A percentile compares a stretch with the other conserved stretches of the same genome.
Evolutionary conservation across 2,113 vertebrate species (phyloP).

Genomic region (Austrofundulus limnaeus): DNA sequence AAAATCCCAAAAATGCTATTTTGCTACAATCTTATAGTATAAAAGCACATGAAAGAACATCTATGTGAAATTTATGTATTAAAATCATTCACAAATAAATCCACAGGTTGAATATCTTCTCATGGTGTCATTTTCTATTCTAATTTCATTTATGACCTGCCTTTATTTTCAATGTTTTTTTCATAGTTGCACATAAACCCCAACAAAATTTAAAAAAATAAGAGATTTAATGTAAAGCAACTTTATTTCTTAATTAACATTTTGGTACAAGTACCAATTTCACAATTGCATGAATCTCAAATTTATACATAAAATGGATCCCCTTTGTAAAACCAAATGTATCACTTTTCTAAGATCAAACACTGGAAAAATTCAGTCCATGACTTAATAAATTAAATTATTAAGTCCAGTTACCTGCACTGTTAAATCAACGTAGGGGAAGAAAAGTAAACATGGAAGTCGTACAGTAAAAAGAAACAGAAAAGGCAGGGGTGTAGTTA

Average conservation of each 20-base stretch:
- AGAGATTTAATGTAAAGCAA: constrained; percentile 50
- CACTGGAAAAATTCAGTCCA: constrained; percentile 9
- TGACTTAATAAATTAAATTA: background rate
- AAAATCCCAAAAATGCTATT: too few relatives aligned
- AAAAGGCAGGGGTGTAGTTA: constrained; percentile 1
- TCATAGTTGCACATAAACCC: too few relatives aligned
- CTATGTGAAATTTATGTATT: too few relatives aligned
- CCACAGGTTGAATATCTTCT: too few relatives aligned
- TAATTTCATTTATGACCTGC: too few relatives aligned
- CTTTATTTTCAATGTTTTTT: too few relatives aligned
- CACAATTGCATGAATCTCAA: constrained; percentile 29
- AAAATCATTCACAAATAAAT: too few relatives aligned
- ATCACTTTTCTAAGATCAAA: constrained; percentile 8
- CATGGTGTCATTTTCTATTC: too few relatives aligned
- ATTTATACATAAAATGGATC: constrained; percentile 16
- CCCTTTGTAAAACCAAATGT: constrained; percentile 24
- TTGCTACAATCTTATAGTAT: too few relatives aligned
- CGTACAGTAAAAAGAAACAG: constrained; percentile 12
- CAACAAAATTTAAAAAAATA: background rate
- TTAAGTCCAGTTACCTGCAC: constrained; percentile 19
- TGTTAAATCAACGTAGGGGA: constrained; percentile 21
- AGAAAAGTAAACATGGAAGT: constrained; percentile 3
- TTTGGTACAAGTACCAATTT: constrained; percentile 37
- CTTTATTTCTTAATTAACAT: constrained; percentile 66
- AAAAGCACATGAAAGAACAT: too few relatives aligned